Base-by-base conservation (phyloP, 2,888 invertebrate genomes). In the Ectemnius continuus region DNA sequence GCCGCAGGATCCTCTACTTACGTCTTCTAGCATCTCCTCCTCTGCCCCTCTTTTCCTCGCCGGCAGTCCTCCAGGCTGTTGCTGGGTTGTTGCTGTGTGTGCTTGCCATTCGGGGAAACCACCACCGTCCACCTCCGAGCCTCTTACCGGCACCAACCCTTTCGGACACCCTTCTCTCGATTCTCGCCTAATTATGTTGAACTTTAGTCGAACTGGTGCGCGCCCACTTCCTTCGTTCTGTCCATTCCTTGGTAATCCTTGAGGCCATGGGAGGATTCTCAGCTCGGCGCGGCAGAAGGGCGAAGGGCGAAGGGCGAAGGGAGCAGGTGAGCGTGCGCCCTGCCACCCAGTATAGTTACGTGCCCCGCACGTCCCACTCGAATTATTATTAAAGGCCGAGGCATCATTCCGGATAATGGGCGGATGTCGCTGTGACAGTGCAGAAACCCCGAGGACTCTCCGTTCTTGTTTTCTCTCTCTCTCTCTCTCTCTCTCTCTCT, bases 371-470 rank as follows among this genome's bases (percentile, higher is more conserved):
- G 72, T 73, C 59, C 75, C 70, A 65, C 68, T 79, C 79, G 76
- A 84, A 85, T 84, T 82, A 85, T 85, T 82, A 75, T 84, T 82
- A 81, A 86, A 84, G 76, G 79, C 67, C 69, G 74, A 67, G 74
- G 76, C 78, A 78, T 82, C 82, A 75, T 78, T 69, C 66, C 73
- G 67, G 78, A 83, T 85, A 85, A 85, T 85, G 76, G 80, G 86
- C 85, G 85, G 86, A 86, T 85, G 86, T 86, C 61, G 76, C 81
- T 70, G 82, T 81, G 86, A 84, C 84, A 80, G 73, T 80, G 76
- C 83, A 78, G 81, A 85, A 82, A 75, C 73, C 72, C 61, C 73
- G 71, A 67, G 70, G 70, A 52, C 73, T 59, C 36, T 36, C 57
- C 47, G 47, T 52, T 46, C 65, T 46, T 23, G 36, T 58, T 36